These are phyloP conservation scores for Cephalopterus ornatus DNA, from an alignment of 2,113 vertebrate species.

Conservation along the genomic window DNA sequence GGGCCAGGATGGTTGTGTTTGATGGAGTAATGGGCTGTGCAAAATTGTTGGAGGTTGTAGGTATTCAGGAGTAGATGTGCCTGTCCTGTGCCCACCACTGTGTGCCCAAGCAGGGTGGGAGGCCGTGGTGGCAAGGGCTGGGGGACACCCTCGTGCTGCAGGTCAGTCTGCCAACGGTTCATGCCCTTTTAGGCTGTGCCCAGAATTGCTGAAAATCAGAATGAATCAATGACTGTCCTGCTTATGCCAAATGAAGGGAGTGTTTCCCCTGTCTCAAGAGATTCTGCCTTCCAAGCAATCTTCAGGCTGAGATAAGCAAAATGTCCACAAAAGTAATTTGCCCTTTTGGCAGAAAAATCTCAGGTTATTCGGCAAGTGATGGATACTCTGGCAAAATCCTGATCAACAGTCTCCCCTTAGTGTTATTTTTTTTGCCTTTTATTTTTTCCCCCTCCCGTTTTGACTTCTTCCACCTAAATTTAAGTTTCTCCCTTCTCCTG, in stretches of 20 bases:
- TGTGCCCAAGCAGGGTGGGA: background rate
- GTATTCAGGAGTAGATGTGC: background rate
- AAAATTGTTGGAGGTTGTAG: background rate
- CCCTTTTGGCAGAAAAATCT: background rate
- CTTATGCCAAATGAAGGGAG: background rate
- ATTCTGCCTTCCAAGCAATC: background rate
- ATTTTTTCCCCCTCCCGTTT: background rate
- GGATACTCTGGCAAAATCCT: background rate
- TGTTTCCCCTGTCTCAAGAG: background rate
- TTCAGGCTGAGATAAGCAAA: background rate
- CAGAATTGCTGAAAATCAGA: background rate
- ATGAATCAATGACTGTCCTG: fast-evolving
- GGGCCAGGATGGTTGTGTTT: background rate
- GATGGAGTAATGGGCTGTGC: background rate
- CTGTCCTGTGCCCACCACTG: fast-evolving
- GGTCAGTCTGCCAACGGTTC: fast-evolving
- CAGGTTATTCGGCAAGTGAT: background rate
- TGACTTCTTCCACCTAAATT: background rate
- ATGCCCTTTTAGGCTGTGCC: background rate
- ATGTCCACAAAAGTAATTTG: background rate
- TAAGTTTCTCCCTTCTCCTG: background rate
- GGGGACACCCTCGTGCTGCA: background rate
- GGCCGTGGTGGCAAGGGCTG: background rate
- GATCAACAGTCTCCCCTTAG: background rate
- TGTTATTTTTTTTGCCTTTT: background rate